These are phyloP conservation scores for Brachymystax lenok DNA, from an alignment of 2,797 vertebrate species.

Conservation along the genomic window DNA sequence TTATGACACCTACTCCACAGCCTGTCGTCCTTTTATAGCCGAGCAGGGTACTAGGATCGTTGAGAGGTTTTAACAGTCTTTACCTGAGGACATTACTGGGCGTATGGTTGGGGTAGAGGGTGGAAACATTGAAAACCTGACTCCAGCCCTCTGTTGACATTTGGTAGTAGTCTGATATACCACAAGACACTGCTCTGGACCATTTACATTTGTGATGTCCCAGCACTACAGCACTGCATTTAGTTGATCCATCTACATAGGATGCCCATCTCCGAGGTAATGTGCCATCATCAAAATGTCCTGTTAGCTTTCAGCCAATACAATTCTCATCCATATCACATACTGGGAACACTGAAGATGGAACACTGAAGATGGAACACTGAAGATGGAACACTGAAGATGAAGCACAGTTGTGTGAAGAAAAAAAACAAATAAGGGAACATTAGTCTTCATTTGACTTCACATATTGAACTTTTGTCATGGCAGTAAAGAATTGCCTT, in stretches of 20 bases:
- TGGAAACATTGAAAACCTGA: background rate
- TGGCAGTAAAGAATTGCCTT: slow-evolving; percentile 69
- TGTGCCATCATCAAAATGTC: background rate
- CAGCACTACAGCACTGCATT: slow-evolving; percentile 38
- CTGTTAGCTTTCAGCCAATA: background rate
- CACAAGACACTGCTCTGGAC: background rate
- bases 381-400: no score
- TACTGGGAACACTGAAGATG: slow-evolving; percentile 40
- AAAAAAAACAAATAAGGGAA: background rate
- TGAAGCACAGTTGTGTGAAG: no score
- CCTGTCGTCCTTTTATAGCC: no score
- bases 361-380: slow-evolving; percentile 21
- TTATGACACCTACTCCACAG: no score
- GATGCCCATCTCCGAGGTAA: background rate
- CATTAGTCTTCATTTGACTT: slow-evolving; percentile 58
- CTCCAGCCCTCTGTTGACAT: background rate
- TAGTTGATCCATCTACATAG: slow-evolving; percentile 35
- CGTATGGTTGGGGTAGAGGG: background rate
- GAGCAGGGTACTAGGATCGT: no score
- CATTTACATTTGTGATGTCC: background rate
- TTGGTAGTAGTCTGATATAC: background rate
- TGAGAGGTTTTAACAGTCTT: no score
- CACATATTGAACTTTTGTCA: slow-evolving; percentile 58
- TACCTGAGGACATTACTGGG: slow-evolving; percentile 1
- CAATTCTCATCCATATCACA: background rate